Evolutionary conservation across 2,888 invertebrate species (phyloP).

Genomic region (Ectemnius lituratus): DNA sequence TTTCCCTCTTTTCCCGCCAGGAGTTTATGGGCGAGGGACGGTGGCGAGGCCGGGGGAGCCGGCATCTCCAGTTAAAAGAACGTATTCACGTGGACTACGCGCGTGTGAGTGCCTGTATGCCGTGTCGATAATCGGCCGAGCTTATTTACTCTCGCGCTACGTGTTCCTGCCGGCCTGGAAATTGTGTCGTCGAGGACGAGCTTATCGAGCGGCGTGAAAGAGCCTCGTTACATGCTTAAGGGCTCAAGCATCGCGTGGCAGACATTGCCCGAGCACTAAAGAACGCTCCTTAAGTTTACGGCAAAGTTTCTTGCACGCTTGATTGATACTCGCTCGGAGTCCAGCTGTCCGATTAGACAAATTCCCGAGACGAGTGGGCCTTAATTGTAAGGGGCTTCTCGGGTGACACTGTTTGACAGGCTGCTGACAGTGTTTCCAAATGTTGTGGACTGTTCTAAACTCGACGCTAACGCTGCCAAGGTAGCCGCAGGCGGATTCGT

Average conservation of each 20-base stretch:
- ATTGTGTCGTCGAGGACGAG: slow-evolving; percentile 4
- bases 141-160: slow-evolving; percentile 1
- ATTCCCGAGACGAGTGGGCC: too few relatives aligned
- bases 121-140: background rate
- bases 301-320: too few relatives aligned
- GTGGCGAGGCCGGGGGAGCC: background rate
- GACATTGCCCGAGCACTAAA: too few relatives aligned
- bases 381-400: too few relatives aligned
- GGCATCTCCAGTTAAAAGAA: slow-evolving; percentile 1
- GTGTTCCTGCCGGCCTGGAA: background rate
- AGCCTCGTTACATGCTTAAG: background rate
- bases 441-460: background rate
- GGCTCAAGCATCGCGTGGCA: too few relatives aligned
- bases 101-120: background rate
- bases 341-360: too few relatives aligned
- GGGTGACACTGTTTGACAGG: background rate
- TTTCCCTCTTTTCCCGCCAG: background rate
- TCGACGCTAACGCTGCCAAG: background rate
- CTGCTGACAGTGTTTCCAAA: slow-evolving; percentile 2
- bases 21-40: background rate
- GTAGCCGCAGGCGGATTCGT: slow-evolving; percentile 8
- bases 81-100: background rate
- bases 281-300: too few relatives aligned
- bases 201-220: slow-evolving; percentile 1
- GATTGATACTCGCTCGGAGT: too few relatives aligned